Conservation (phyloP, 1,140 invertebrate genomes). For the Saxidomus purpurata region DNA sequence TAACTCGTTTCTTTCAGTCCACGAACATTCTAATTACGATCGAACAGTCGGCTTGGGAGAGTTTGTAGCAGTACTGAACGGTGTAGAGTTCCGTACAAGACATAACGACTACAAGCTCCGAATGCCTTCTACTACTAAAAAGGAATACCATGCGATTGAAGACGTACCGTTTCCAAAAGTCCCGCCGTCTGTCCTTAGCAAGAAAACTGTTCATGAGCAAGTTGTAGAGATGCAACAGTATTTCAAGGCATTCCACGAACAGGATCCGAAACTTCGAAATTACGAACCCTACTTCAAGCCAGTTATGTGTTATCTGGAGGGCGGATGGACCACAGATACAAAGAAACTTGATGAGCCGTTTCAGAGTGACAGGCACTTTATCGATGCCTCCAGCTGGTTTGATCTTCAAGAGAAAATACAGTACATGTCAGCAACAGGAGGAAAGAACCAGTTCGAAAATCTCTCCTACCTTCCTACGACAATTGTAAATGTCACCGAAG, state of each 20-base stretch:
- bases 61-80: conserved; percentile 79
- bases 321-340: conserved; percentile 78
- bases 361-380: conserved; percentile 72
- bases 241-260: conserved; percentile 80
- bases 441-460: conserved; percentile 76
- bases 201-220: conserved; percentile 77
- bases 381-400: conserved; percentile 74
- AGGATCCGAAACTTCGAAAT: conserved; percentile 70
- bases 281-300: conserved; percentile 83
- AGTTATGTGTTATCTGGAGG: conserved; percentile 83
- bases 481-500: conserved; percentile 67
- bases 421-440: conserved; percentile 76
- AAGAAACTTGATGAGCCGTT: conserved; percentile 74
- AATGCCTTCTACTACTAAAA: conserved; percentile 71
- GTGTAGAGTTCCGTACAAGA: conserved; percentile 81
- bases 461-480: conserved; percentile 74
- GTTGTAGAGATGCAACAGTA: conserved; percentile 80
- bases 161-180: conserved; percentile 80
- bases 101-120: conserved; percentile 82
- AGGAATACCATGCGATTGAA: conserved; percentile 71
- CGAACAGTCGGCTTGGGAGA: conserved; percentile 81
- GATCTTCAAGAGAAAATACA: conserved; percentile 75
- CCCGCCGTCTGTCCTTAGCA: conserved; percentile 75
- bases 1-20: conserved; percentile 58
- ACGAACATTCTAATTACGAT: conserved; percentile 79